Evolutionary conservation across 1,140 invertebrate genomes (phyloP), one percentile per base, ranked within the genome.

Genomic region (Bombus confusus): DNA sequence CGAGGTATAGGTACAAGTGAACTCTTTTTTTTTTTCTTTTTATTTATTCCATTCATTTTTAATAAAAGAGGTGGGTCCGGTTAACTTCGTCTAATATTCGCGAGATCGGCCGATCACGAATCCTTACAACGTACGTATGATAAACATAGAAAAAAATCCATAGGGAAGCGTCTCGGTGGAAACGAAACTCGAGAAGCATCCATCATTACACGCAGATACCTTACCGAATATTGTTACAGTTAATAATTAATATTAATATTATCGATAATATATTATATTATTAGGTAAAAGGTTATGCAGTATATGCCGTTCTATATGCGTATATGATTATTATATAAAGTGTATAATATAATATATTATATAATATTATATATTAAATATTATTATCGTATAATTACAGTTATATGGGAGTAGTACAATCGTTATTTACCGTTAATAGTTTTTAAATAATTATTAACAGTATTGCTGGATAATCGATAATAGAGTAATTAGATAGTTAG

Each of bases 1-100:
- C 72, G 78, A 89, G 79, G 68, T 86, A 86, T 90, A 90, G 86
- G 86, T 88, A 88, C 88, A 79, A 77, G 43, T 90, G 88, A 88
- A 90, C 76, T 79, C 66, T 41, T 78, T 52, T 59, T 39, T 62
- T 10, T 12, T n/a, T 18, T 47, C 18, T 74, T 43, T 31, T 73
- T 10, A 34, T 69, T 69, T 28, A 13, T 47, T 47, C 25, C 25
- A 13, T 18, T 59, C 57, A 15, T 2, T 57, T 59, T 41, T 77
- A 77, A 77, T 52, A 13, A 62, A 82, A 71, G 80, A 77, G 81
- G 81, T 77, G 66, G 73, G 73, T 83, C 81, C 52, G 71, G 73
- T 75, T 34, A 81, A 85, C 57, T 81, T 86, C 78, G 71, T 74
- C 74, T 39, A 57, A 69, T 68, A 69, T 82, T 41, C 78, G 78